Evolutionary conservation across 2,797 vertebrate genomes (phyloP), one percentile per base, ranked within the genome.

Genomic region (Cryptoblepharus egeriae): DNA sequence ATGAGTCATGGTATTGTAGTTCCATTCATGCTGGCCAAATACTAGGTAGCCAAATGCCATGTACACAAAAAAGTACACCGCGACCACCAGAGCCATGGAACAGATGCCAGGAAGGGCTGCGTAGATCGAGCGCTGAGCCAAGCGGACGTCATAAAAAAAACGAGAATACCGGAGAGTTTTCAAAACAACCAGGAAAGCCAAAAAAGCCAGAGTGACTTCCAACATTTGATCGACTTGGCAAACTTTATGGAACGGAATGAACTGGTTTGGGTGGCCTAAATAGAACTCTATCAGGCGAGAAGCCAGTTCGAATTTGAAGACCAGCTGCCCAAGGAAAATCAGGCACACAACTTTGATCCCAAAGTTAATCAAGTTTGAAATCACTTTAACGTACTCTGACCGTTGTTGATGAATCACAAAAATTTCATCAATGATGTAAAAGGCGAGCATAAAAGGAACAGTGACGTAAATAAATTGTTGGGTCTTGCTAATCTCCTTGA

Each of bases 1-100:
- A 2, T 75, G 89, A 39, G 79, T 60, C 79, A 92, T 37, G 58
- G 1, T 91, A 7, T 87, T 93, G 76, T 95, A 95, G 79, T 86
- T 87, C 90, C 88, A 87, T 2, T 95, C 93, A 0, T 94, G 89
- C 52, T 95, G 95, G 9, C 95, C 94, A 2, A 96, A 96, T 1
- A 90, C 92, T 28, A 95, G 78, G 79, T 91, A 93, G 37, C 95
- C 95, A 0, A 94, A 92, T 15, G 87, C 69, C 84, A 75, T 65
- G 2, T 91, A 95, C 7, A 85, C 72, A 6, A 93, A 92, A 49
- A 93, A 88, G 32, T 81, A 93, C 5, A 93, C 9, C 0, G 74
- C 67, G 1, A 92, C 78, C 28, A 94, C 18, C 0, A 95, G 1
- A 0, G 91, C 89, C 90, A 92, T 79, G 13, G 93, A 94, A 73